Evolutionary conservation across 2,113 vertebrate species (phyloP).

Genomic region (Pachycephala philippinensis): DNA sequence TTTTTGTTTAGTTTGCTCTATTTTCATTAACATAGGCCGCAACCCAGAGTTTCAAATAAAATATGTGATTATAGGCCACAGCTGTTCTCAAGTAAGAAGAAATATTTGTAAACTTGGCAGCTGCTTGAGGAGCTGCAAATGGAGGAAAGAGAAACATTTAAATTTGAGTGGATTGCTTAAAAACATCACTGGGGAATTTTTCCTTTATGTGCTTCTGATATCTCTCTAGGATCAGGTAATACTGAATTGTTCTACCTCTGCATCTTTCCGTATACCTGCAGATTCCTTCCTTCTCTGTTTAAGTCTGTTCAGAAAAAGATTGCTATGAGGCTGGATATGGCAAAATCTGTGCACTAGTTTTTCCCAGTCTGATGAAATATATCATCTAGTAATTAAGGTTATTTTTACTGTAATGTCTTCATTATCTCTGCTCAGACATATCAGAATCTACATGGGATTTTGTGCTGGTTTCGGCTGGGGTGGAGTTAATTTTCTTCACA

Average conservation of each 20-base stretch:
- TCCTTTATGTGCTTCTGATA: not conserved
- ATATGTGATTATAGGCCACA: conserved; percentile 45
- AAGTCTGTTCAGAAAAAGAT: not conserved
- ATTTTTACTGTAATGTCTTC: not conserved
- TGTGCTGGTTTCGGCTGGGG: not conserved
- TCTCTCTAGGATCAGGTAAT: not conserved
- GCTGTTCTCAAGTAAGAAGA: conserved; percentile 17
- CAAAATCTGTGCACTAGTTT: not conserved
- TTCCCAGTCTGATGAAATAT: not conserved
- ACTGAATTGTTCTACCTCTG: not conserved
- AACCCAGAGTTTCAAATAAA: conserved; percentile 5
- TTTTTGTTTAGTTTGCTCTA: not conserved
- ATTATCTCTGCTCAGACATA: not conserved
- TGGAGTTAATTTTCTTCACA: not conserved
- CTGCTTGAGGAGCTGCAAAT: conserved; percentile 18
- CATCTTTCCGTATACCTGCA: not conserved
- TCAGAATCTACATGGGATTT: not conserved
- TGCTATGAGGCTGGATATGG: not conserved
- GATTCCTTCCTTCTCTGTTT: not conserved
- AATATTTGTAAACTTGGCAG: conserved; percentile 57
- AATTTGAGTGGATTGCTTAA: not conserved
- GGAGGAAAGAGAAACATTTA: not conserved
- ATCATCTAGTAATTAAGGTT: not conserved
- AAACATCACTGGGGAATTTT: not conserved
- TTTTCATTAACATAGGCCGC: not conserved